phyloP scores from a whole-genome alignment of 2,113 vertebrate species.

The Cepphus grylle region DNA sequence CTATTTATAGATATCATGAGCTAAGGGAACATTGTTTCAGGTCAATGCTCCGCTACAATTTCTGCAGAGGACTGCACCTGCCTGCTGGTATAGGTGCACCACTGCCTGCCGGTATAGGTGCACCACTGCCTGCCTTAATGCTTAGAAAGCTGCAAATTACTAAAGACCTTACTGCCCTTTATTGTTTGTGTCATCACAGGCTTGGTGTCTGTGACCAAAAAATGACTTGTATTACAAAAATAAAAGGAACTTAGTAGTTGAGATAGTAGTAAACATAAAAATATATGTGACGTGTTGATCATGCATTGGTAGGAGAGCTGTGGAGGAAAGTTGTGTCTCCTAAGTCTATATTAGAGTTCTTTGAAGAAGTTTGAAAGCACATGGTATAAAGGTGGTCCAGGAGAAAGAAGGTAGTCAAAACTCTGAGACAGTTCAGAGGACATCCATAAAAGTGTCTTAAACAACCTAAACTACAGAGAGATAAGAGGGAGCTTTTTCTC shows the following conservation, averaged over 20 bases:
- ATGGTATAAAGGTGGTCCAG: neutral
- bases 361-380: neutral
- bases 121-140: neutral
- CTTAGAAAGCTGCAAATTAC: neutral
- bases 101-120: neutral
- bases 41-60: neutral
- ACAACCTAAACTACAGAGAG: neutral
- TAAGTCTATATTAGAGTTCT: neutral
- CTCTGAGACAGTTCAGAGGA: neutral
- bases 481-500: neutral
- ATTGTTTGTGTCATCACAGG: neutral
- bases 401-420: neutral
- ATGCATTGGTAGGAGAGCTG: neutral
- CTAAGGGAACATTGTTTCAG: neutral
- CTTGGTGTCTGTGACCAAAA: neutral
- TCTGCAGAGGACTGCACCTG: accelerated
- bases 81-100: neutral
- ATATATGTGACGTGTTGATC: neutral
- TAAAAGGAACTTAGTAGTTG: neutral
- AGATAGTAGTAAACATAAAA: neutral
- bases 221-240: neutral
- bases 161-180: neutral
- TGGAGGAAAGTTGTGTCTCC: neutral
- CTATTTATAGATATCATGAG: neutral
- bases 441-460: neutral